Evolutionary conservation across 2,113 vertebrate genomes (phyloP).

Genomic region (Pipa parva): DNA sequence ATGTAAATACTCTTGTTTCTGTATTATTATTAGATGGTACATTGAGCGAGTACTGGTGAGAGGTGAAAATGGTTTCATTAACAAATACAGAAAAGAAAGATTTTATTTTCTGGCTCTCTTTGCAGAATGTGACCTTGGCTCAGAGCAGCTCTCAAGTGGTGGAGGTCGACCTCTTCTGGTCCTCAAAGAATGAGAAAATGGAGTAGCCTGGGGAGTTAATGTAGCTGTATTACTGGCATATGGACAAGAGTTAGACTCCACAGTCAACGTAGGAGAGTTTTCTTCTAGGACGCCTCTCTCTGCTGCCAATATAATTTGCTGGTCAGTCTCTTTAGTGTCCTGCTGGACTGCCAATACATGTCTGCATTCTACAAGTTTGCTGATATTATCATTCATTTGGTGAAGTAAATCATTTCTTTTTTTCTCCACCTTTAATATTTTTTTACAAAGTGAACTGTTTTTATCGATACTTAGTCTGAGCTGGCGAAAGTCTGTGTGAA

Average conservation of each 20-base stretch:
- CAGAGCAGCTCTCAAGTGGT: background rate
- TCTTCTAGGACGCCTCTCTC: background rate
- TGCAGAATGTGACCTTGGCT: background rate
- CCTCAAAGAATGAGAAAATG: background rate
- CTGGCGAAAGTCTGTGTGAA: constrained; percentile 17
- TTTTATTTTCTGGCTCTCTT: constrained; percentile 17
- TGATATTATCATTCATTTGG: constrained; percentile 16
- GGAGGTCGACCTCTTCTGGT: background rate
- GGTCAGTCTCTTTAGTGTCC: background rate
- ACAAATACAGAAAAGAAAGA: too few relatives aligned
- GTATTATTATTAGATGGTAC: too few relatives aligned
- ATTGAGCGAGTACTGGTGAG: too few relatives aligned
- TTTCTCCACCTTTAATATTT: constrained; percentile 14
- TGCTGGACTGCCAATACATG: constrained; percentile 6
- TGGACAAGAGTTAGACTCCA: background rate
- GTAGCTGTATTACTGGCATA: background rate
- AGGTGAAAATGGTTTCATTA: too few relatives aligned
- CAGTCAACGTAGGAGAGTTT: too few relatives aligned
- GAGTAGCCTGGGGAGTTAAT: background rate
- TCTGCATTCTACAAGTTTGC: background rate
- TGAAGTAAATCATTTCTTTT: constrained; percentile 6
- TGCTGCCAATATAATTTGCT: background rate
- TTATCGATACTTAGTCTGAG: background rate
- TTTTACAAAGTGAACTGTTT: constrained; percentile 6
- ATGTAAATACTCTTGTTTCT: too few relatives aligned